A percentile compares a stretch with the other conserved stretches of the same genome.
These are phyloP conservation scores for Harpalus rubripes DNA, from an alignment of 2,888 invertebrate species.

Conservation along the genomic window DNA sequence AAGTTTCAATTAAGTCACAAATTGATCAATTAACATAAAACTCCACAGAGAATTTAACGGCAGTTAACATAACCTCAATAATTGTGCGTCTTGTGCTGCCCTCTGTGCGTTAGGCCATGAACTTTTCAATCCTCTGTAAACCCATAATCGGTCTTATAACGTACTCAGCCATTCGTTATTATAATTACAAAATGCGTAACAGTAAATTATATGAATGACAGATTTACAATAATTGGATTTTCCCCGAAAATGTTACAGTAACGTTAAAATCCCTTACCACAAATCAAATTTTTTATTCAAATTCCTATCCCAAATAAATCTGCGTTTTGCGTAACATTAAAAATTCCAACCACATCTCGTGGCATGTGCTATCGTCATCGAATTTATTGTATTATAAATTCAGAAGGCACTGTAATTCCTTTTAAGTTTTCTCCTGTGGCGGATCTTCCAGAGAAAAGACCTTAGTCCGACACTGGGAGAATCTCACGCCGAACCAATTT, in stretches of 20 bases:
- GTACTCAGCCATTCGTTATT: too few species aligned
- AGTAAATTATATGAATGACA: not conserved
- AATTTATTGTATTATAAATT: conserved; percentile 54
- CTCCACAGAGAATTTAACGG: too few species aligned
- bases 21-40: too few species aligned
- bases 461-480: not conserved
- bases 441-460: not conserved
- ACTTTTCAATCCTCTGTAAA: too few species aligned
- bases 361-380: conserved; percentile 42
- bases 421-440: not conserved
- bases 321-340: conserved; percentile 13
- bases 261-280: not conserved
- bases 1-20: too few species aligned
- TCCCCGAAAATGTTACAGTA: not conserved
- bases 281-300: conserved; percentile 33
- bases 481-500: conserved; percentile 38
- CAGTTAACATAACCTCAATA: too few species aligned
- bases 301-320: conserved; percentile 24
- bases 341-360: conserved; percentile 42
- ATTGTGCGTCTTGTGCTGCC: too few species aligned
- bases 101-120: too few species aligned
- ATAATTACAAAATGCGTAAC: not conserved
- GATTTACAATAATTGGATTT: not conserved
- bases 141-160: too few species aligned
- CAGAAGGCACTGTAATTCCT: conserved; percentile 9